phyloP scores from a whole-genome alignment of 2,113 vertebrate genomes.

The Propithecus coquereli region DNA sequence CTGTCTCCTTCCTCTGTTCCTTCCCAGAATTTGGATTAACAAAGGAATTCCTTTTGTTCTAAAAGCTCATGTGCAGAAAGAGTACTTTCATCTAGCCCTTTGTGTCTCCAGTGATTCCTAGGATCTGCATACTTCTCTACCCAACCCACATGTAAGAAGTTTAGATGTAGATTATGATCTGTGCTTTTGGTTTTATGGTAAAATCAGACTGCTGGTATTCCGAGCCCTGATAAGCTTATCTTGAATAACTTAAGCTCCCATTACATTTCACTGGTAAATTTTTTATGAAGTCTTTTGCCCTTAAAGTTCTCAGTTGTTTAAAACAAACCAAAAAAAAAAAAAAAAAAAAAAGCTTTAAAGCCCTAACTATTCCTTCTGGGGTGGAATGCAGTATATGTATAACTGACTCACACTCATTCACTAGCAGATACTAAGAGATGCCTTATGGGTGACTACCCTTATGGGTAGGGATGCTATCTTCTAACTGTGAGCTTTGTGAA shows the following conservation, averaged over 20 bases:
- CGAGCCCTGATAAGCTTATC: constrained; percentile 51
- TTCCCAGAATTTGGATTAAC: not conserved
- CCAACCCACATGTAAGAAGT: not conserved
- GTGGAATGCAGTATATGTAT: not conserved
- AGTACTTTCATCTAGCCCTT: not conserved
- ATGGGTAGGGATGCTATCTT: not conserved
- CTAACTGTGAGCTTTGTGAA: not conserved
- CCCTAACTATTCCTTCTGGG: not conserved
- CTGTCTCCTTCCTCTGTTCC: not conserved
- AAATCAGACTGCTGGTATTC: constrained; percentile 58
- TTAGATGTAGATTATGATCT: constrained; percentile 43
- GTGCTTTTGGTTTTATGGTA: constrained; percentile 50
- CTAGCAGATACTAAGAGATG: not conserved
- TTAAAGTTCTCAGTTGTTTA: constrained; percentile 36
- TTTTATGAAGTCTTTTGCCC: constrained; percentile 62
- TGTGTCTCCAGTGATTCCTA: not conserved
- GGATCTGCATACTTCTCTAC: not conserved
- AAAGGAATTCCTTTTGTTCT: not conserved
- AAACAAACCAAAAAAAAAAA: not conserved
- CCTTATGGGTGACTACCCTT: not conserved
- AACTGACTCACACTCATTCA: not conserved
- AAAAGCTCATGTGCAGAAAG: not conserved
- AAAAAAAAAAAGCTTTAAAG: not conserved
- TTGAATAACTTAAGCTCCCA: constrained; percentile 54
- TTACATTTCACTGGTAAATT: constrained; percentile 63